Base-by-base conservation (phyloP, 2,888 invertebrate genomes). In the Digitonthophagus gazella region DNA sequence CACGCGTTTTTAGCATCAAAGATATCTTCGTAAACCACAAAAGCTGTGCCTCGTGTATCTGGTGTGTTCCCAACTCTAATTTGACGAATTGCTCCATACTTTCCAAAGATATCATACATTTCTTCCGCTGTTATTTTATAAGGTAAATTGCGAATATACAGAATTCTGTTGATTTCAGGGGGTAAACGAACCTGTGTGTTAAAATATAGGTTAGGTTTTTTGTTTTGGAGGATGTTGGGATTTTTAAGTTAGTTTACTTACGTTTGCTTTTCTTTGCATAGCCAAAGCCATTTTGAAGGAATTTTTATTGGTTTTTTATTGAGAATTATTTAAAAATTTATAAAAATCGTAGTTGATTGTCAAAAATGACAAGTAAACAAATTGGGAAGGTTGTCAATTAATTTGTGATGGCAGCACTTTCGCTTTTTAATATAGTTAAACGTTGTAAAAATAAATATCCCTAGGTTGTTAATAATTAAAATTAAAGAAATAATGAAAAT, bases 31-130 rank as follows among this genome's bases (percentile, higher is more conserved):
- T 98, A 99, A 0, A 99, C 97, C 64, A 99, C 98, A 88, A 98
- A 99, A 15, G 99, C 99, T 28, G 99, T 99, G 66, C 99, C 99
- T 82, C 97, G 89, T 0, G 98, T 97, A 83, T 99, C 98, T 11
- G 97, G 94, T 18, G 98, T 98, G 79, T 97, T 98, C 0, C 98
- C 98, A 28, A 98, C 95, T 84, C 99, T 86, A 71, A 99, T 99
- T 85, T 99, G 99, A 76, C 99, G 85, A 74, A 99, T 98, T 2
- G 99, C 98, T 76, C 99, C 99, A 85, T 98, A 99, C 86, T 99
- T 99, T 15, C 99, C 99, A 87, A 99, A 99, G 73, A 99, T 99
- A 84, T 99, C 99, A 81, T 99, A 99, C 98, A 99, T 99, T 89
- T 99, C 99, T 84, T 99, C 99, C 3, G 95, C 96, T 65, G 98